A percentile compares a stretch with the other conserved stretches of the same genome.
Evolutionary conservation across 2,797 vertebrate genomes (phyloP).

Genomic region (Galaxias olidus): DNA sequence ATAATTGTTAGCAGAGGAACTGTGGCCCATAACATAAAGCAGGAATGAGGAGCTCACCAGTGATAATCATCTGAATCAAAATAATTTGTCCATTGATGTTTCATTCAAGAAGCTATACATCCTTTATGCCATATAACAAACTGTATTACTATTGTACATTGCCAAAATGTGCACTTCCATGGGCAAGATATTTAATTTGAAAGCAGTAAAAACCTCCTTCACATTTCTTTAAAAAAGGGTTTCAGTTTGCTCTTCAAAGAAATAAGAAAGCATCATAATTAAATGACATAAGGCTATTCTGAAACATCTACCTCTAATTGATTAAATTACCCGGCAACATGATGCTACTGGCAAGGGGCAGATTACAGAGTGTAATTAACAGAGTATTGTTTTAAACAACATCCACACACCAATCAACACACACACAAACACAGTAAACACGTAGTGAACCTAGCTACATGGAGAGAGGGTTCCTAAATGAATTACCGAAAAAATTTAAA

Average conservation of each 20-base stretch:
- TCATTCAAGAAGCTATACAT: no score
- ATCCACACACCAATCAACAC: slow-evolving; percentile 54
- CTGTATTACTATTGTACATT: no score
- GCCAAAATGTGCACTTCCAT: no score
- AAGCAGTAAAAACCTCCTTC: no score
- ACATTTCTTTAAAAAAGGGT: slow-evolving; percentile 32
- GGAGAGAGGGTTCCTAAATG: slow-evolving; percentile 58
- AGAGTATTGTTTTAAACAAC: slow-evolving; percentile 76
- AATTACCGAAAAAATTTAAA: no score
- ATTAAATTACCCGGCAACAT: slow-evolving; percentile 90
- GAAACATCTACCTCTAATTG: slow-evolving; percentile 87
- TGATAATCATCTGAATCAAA: no score
- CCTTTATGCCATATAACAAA: no score
- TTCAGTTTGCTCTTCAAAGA: slow-evolving; percentile 50
- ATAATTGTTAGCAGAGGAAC: no score
- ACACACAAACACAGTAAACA: slow-evolving; percentile 66
- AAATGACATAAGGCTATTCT: slow-evolving; percentile 85
- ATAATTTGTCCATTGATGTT: no score
- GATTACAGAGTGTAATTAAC: slow-evolving; percentile 93
- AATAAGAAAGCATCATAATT: slow-evolving; percentile 87
- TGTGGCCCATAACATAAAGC: no score
- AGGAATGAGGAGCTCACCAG: no score
- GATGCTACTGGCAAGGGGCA: slow-evolving; percentile 86
- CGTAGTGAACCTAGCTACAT: slow-evolving; percentile 87
- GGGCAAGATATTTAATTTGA: slow-evolving; percentile 68